Conservation (phyloP, 2,888 invertebrate genomes). For the Campoplex nolae region DNA sequence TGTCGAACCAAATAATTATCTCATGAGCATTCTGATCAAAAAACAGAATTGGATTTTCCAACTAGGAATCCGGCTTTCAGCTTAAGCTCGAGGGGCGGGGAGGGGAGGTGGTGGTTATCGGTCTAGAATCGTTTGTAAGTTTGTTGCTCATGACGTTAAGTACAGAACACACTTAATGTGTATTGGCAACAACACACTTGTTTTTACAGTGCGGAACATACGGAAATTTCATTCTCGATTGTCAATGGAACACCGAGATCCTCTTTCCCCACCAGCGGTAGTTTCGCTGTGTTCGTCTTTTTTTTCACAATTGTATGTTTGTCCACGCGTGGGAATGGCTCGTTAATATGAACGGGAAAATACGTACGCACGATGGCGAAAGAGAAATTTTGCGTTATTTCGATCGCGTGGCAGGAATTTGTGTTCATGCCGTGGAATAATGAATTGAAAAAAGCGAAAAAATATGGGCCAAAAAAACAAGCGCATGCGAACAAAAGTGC, state of each 20-base stretch:
- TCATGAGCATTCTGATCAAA: no score
- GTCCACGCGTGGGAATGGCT: slow-evolving; percentile 44
- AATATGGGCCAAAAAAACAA: not conserved
- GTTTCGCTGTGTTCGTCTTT: slow-evolving; percentile 58
- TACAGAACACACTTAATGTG: not conserved
- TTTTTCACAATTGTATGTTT: not conserved
- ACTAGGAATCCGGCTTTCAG: no score
- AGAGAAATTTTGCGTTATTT: slow-evolving; percentile 24
- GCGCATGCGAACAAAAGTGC: not conserved
- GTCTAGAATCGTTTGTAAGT: no score
- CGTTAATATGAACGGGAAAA: slow-evolving; percentile 5
- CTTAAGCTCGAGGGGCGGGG: no score
- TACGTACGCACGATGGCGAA: not conserved
- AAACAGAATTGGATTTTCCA: no score
- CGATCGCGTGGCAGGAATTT: slow-evolving; percentile 17
- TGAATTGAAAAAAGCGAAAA: not conserved
- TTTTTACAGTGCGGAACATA: not conserved
- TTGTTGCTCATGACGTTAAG: no score
- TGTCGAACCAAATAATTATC: no score
- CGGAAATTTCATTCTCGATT: slow-evolving; percentile 69
- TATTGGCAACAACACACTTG: no score
- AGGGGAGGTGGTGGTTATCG: no score
- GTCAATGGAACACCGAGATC: slow-evolving; percentile 74
- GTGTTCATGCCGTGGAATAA: not conserved
- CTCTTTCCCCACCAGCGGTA: slow-evolving; percentile 65